Evolutionary conservation across 1,140 invertebrate species (phyloP).

Genomic region (honey bee (Apis mellifera)): Amel_HAv3.1 CM009936.2:5558501-5559000

Average conservation of each 20-base stretch:
- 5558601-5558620: too few relatives aligned
- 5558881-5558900: constrained; percentile 36
- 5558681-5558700: too few relatives aligned
- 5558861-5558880: constrained; percentile 68
- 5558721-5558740: not conserved
- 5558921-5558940: constrained; percentile 46
- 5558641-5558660: too few relatives aligned
- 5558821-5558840: constrained; percentile 17
- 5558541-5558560: too few relatives aligned
- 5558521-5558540: too few relatives aligned
- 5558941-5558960: not conserved
- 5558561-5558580: too few relatives aligned
- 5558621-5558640: too few relatives aligned
- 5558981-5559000: not conserved
- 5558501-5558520: not conserved
- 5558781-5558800: constrained; percentile 42
- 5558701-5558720: not conserved
- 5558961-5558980: not conserved
- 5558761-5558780: not conserved
- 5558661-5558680: too few relatives aligned
- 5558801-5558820: constrained; percentile 52
- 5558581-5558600: too few relatives aligned
- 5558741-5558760: not conserved
- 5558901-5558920: constrained; percentile 53
- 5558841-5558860: constrained; percentile 10